phyloP scores from a whole-genome alignment of 2,797 vertebrate genomes.

The Hafferia zeledoni region DNA sequence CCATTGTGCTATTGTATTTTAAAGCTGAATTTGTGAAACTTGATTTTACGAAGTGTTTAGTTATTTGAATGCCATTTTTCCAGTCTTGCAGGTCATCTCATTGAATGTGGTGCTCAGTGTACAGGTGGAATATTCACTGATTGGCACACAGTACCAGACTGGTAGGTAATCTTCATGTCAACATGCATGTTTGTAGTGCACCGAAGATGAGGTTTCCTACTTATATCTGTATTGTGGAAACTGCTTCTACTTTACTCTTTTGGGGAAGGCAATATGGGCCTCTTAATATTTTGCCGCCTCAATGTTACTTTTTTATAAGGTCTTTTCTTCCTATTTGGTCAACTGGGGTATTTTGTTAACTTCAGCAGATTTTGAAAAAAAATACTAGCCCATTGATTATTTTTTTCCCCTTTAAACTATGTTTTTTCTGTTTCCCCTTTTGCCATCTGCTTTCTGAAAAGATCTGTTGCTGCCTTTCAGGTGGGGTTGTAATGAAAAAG shows the following conservation, averaged over 20 bases:
- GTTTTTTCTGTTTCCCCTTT: not conserved
- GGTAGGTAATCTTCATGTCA: constrained; percentile 70
- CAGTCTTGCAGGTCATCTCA: constrained; percentile 88
- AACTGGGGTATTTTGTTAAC: not conserved
- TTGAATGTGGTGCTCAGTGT: constrained; percentile 87
- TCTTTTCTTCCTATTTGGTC: not conserved
- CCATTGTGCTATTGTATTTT: not conserved
- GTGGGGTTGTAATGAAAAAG: not conserved
- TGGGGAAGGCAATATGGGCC: not conserved
- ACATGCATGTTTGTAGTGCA: not conserved
- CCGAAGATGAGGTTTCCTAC: not conserved
- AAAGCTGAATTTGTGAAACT: not conserved
- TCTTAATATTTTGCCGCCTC: not conserved
- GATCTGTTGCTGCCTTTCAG: not conserved
- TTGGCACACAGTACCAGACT: constrained; percentile 85
- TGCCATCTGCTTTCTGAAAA: not conserved
- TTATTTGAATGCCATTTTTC: not conserved
- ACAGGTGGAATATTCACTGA: constrained; percentile 90
- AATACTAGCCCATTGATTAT: not conserved
- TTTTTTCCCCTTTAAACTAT: not conserved
- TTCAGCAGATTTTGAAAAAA: not conserved
- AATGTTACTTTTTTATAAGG: not conserved
- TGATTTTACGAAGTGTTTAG: not conserved
- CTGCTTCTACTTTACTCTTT: not conserved
- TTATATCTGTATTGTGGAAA: not conserved